Evolutionary conservation across 1,140 invertebrate species (phyloP).

Genomic region (Idris sp.): DNA sequence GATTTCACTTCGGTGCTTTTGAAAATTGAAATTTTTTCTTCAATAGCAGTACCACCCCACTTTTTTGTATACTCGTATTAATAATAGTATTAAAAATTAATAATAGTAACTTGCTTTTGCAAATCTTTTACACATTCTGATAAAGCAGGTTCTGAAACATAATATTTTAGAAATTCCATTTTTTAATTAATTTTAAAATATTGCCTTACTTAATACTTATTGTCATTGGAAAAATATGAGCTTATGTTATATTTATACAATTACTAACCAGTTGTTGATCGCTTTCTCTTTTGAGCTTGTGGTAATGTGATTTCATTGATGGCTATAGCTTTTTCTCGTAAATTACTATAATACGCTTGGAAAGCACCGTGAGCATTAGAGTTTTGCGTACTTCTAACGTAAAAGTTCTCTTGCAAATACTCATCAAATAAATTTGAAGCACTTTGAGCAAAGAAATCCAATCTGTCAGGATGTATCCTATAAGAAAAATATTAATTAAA

Average conservation of each 20-base stretch:
- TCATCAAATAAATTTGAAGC: constrained; percentile 9
- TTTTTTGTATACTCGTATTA: no score
- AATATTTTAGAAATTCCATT: constrained; percentile 1
- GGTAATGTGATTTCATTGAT: constrained; percentile 8
- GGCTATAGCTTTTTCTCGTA: constrained; percentile 28
- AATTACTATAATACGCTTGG: constrained; percentile 22
- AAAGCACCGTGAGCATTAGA: constrained; percentile 34
- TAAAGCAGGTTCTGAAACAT: constrained; percentile 7
- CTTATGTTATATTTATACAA: background rate
- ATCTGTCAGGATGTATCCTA: constrained; percentile 29
- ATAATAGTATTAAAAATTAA: constrained; percentile 10
- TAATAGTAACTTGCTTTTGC: constrained; percentile 5
- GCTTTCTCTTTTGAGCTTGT: constrained; percentile 5
- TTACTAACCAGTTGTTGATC: background rate
- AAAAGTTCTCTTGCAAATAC: constrained; percentile 27
- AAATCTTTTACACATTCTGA: constrained; percentile 10
- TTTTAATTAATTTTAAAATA: background rate
- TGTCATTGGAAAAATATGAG: background rate
- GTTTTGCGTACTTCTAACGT: background rate
- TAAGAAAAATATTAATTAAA: constrained; percentile 6
- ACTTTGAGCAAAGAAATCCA: constrained; percentile 20
- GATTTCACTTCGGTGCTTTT: constrained; percentile 3
- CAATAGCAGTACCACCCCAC: constrained; percentile 3
- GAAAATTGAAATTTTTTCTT: constrained; percentile 6
- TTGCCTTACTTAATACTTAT: background rate